These are phyloP conservation scores for Papilio xuthus DNA, from an alignment of 1,140 invertebrate genomes.

Conservation along the genomic window DNA sequence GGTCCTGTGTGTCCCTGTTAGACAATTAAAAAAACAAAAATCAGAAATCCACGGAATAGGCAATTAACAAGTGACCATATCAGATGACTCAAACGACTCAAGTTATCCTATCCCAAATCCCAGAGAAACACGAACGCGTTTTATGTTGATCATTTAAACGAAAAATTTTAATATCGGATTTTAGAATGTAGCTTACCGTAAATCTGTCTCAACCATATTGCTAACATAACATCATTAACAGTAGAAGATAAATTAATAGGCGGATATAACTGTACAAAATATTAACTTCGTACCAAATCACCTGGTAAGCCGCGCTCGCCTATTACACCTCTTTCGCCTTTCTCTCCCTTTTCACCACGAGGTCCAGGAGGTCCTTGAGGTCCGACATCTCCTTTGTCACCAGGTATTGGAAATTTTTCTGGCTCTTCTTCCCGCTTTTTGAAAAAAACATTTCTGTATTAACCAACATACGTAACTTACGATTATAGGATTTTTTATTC, in stretches of 20 bases:
- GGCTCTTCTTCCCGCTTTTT: not conserved
- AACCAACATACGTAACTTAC: not conserved
- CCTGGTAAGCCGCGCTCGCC: constrained; percentile 13
- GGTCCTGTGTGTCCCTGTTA: constrained; percentile 43
- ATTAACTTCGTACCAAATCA: not conserved
- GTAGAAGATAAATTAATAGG: no score
- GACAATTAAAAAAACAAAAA: not conserved
- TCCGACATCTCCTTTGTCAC: constrained; percentile 32
- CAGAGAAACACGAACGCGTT: no score
- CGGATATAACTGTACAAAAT: not conserved
- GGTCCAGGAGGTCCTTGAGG: constrained; percentile 50
- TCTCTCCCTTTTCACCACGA: constrained; percentile 53
- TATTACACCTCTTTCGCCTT: constrained; percentile 42
- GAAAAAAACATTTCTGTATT: not conserved
- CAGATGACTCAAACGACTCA: no score
- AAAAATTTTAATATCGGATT: no score
- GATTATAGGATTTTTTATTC: not conserved
- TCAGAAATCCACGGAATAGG: no score
- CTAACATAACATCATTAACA: no score
- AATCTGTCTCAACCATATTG: no score
- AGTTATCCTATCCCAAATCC: no score
- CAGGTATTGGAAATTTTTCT: not conserved
- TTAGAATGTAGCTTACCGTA: no score
- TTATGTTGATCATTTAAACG: no score
- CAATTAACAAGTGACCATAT: no score